Conservation (phyloP, 2,888 invertebrate genomes). For the Drosophila paramelanica region DNA sequence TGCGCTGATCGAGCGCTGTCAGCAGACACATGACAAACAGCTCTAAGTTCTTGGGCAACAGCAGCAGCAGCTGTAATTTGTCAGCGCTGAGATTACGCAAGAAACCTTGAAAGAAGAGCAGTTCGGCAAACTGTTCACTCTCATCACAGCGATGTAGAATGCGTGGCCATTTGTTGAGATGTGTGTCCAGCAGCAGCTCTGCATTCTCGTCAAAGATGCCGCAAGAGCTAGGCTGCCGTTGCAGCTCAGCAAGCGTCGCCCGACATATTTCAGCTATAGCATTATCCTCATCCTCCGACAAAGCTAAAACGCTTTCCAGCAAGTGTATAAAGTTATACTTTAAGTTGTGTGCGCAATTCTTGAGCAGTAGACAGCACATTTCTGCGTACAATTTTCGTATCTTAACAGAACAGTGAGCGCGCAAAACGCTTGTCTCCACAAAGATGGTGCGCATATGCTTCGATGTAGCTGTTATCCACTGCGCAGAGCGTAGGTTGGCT, state of each 20-base stretch:
- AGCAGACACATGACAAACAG: slow-evolving; percentile 87
- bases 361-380: slow-evolving; percentile 87
- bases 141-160: slow-evolving; percentile 89
- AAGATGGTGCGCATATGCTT: slow-evolving; percentile 77
- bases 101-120: slow-evolving; percentile 90
- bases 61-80: slow-evolving; percentile 87
- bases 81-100: slow-evolving; percentile 87
- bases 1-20: slow-evolving; percentile 86
- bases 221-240: slow-evolving; percentile 55
- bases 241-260: slow-evolving; percentile 84
- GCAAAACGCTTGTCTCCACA: slow-evolving; percentile 86
- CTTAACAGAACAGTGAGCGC: slow-evolving; percentile 87
- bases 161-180: slow-evolving; percentile 88
- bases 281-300: slow-evolving; percentile 89
- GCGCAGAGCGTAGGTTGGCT: slow-evolving; percentile 65
- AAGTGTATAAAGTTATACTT: slow-evolving; percentile 87
- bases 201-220: slow-evolving; percentile 82
- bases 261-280: slow-evolving; percentile 85
- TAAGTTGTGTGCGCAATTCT: slow-evolving; percentile 88
- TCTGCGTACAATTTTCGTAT: slow-evolving; percentile 88
- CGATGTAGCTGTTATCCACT: slow-evolving; percentile 85
- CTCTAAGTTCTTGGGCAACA: slow-evolving; percentile 86
- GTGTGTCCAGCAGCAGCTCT: slow-evolving; percentile 87
- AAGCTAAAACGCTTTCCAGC: slow-evolving; percentile 89
- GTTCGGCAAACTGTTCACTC: slow-evolving; percentile 87